phyloP scores from a whole-genome alignment of 1,140 invertebrate genomes.

The Tetramorium parvispinum region DNA sequence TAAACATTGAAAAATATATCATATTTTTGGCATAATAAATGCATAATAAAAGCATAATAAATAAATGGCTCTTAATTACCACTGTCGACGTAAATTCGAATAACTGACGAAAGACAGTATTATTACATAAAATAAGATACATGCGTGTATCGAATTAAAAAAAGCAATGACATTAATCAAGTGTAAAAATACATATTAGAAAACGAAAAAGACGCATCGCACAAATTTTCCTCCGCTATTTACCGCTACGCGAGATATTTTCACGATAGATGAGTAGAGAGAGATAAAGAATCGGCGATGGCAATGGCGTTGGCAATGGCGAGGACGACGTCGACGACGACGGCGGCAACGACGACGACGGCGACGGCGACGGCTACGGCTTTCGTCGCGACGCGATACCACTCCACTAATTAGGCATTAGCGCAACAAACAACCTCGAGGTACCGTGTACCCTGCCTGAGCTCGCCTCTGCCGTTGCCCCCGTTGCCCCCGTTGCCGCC shows the following conservation, averaged over 20 bases:
- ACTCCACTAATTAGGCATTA: constrained; percentile 85
- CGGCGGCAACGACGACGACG: neutral
- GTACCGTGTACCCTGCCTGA: constrained; percentile 72
- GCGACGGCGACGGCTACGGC: constrained; percentile 74
- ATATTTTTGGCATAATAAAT: too few relatives aligned
- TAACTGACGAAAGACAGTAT: neutral
- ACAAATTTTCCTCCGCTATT: constrained; percentile 5
- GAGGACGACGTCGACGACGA: neutral
- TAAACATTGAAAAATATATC: neutral
- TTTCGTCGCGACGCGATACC: constrained; percentile 81
- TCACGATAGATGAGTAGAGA: constrained; percentile 8
- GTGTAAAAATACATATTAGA: neutral
- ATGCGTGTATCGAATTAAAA: neutral
- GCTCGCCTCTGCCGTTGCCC: neutral
- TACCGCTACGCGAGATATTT: constrained; percentile 48
- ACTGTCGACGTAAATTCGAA: neutral
- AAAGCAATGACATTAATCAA: neutral
- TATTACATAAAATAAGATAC: neutral
- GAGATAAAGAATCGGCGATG: constrained; percentile 20
- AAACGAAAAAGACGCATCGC: neutral
- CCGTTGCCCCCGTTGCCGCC: constrained; percentile 30
- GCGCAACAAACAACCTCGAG: constrained; percentile 83
- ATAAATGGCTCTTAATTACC: too few relatives aligned
- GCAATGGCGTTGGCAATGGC: neutral
- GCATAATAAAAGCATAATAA: too few relatives aligned